phyloP scores from a whole-genome alignment of 2,888 invertebrate genomes.

The Drosophila peninsularis region DNA sequence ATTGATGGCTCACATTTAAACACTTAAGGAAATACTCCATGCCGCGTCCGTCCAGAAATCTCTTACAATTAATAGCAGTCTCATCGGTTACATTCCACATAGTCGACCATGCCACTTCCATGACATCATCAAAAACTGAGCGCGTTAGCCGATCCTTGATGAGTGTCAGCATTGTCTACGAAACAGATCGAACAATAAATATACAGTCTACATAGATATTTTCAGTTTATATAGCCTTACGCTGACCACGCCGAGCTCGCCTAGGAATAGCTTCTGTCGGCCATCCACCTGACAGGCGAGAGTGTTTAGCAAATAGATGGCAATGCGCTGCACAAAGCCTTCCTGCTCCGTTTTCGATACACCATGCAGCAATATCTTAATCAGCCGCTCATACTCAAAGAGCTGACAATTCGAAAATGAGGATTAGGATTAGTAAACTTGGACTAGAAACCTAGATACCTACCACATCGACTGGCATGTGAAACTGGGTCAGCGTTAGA shows the following conservation, averaged over 20 bases:
- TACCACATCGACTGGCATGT: conserved; percentile 97
- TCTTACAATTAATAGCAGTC: conserved; percentile 96
- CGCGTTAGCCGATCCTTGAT: conserved; percentile 92
- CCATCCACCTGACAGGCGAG: conserved; percentile 98
- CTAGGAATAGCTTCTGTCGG: conserved; percentile 94
- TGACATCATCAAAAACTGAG: conserved; percentile 95
- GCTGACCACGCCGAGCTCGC: conserved; percentile 94
- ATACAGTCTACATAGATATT: not conserved
- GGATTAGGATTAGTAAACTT: not conserved
- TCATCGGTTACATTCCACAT: conserved; percentile 99
- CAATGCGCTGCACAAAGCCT: conserved; percentile 96
- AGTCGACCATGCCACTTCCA: conserved; percentile 99
- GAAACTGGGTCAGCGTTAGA: conserved; percentile 96
- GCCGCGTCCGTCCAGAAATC: conserved; percentile 94
- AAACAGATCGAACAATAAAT: conserved; percentile 65
- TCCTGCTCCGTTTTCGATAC: conserved; percentile 93
- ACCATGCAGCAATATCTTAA: conserved; percentile 92
- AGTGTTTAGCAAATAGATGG: conserved; percentile 97
- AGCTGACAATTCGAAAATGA: conserved; percentile 86
- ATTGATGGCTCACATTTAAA: conserved; percentile 88
- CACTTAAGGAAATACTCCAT: conserved; percentile 96
- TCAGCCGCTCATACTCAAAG: conserved; percentile 95
- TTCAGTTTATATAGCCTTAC: conserved; percentile 85
- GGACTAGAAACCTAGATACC: conserved; percentile 57
- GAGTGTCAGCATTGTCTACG: conserved; percentile 93